Percentiles rank a stretch among this genome's conserved stretches.
Evolutionary conservation across 2,113 vertebrate genomes (phyloP).

Genomic region (Leptodactylus fuscus): DNA sequence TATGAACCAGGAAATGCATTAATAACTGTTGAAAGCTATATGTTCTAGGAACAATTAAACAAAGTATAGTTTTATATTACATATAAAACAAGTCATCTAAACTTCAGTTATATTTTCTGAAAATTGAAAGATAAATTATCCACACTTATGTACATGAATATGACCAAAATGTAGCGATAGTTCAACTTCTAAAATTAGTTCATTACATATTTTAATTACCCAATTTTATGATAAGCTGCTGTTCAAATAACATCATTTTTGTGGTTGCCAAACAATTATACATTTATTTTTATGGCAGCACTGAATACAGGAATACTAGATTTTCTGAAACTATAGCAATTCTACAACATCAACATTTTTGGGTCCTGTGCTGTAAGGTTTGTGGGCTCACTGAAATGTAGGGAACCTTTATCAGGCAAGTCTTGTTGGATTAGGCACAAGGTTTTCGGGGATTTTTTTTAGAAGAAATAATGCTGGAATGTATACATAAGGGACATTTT

Average conservation of each 20-base stretch:
- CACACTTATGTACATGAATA: conserved; percentile 60
- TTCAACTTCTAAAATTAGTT: not conserved
- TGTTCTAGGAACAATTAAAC: conserved; percentile 77
- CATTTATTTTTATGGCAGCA: not conserved
- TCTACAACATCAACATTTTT: too few relatives aligned
- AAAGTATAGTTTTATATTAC: conserved; percentile 78
- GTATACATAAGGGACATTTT: not conserved
- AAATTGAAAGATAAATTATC: conserved; percentile 77
- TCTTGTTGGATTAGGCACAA: not conserved
- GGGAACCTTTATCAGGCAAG: not conserved
- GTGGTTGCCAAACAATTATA: not conserved
- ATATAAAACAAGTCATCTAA: conserved; percentile 74
- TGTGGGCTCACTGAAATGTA: not conserved
- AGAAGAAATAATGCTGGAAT: not conserved
- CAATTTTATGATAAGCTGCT: not conserved
- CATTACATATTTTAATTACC: not conserved
- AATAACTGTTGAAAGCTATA: conserved; percentile 76
- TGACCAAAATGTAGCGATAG: not conserved
- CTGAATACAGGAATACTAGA: too few relatives aligned
- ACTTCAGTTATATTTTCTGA: conserved; percentile 75
- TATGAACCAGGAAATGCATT: conserved; percentile 78
- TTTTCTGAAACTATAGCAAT: too few relatives aligned
- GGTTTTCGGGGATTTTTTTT: not conserved
- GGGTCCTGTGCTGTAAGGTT: not conserved
- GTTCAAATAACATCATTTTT: not conserved